Conservation (phyloP, 2,797 vertebrate genomes). For the Orestias chungarensis region DNA sequence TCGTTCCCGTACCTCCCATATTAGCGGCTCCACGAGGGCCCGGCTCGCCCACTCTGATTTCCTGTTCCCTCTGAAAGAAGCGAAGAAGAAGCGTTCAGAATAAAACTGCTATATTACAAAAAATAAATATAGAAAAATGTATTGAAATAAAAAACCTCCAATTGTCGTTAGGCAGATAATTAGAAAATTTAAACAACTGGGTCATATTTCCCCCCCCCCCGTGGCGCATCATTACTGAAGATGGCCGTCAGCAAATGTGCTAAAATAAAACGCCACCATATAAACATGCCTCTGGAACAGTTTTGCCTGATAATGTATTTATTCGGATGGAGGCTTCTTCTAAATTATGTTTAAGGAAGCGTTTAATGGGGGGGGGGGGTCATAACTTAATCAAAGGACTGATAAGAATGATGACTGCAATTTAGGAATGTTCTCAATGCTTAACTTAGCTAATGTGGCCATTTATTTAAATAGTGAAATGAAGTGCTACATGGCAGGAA, state of each 20-base stretch:
- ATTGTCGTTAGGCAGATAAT: background rate
- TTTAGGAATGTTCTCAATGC: background rate
- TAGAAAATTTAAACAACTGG: background rate
- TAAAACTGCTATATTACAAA: constrained; percentile 41
- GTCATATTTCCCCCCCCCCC: background rate
- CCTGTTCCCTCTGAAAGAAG: constrained; percentile 99
- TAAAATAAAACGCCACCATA: background rate
- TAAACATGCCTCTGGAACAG: background rate
- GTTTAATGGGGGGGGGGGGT: background rate
- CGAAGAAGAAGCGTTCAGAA: constrained; percentile 83
- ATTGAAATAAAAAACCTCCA: no score
- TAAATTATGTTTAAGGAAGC: background rate
- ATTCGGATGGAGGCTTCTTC: background rate
- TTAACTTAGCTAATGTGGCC: background rate
- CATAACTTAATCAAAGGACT: background rate
- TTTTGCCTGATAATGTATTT: background rate
- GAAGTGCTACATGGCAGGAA: background rate
- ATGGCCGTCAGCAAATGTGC: background rate
- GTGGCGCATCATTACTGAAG: no score
- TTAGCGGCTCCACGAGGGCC: constrained; percentile 97
- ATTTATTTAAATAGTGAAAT: background rate
- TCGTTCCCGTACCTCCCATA: constrained; percentile 97
- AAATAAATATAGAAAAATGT: no score
- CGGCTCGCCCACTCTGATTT: constrained; percentile 99
- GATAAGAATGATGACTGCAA: background rate